phyloP scores from a whole-genome alignment of 2,888 invertebrate species.

The Spialia ferax region DNA sequence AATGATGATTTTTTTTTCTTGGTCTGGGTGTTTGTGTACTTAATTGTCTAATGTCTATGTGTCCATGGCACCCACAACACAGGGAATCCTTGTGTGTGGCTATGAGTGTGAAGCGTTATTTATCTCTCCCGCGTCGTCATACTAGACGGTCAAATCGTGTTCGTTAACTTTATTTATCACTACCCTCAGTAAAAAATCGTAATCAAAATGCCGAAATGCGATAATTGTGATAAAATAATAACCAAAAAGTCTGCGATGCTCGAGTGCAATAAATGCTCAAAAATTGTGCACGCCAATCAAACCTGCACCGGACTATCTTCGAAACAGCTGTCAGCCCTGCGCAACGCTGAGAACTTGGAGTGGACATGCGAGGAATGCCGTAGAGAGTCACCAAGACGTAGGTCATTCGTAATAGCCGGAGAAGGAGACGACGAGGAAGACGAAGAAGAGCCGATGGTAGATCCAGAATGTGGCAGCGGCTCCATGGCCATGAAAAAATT shows the following conservation, averaged over 20 bases:
- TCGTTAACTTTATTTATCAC: neutral
- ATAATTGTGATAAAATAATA: conserved; percentile 18
- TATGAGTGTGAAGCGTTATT: no score
- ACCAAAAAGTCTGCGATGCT: conserved; percentile 10
- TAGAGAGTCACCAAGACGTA: conserved; percentile 11
- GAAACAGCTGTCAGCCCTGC: conserved; percentile 20
- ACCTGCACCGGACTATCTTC: conserved; percentile 12
- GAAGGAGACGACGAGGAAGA: conserved; percentile 6
- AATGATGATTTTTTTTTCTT: no score
- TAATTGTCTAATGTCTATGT: no score
- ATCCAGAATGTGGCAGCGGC: neutral
- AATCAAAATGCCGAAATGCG: conserved; percentile 15
- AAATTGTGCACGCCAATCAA: conserved; percentile 21
- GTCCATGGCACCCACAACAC: no score
- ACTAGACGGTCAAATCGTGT: neutral
- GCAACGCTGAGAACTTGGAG: conserved; percentile 7
- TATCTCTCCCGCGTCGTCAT: no score
- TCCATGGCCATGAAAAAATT: conserved; percentile 2
- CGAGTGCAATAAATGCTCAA: conserved; percentile 27
- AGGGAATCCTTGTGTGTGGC: no score
- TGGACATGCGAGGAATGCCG: conserved; percentile 19
- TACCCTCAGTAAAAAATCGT: neutral
- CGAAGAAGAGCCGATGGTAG: neutral
- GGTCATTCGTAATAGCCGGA: neutral
- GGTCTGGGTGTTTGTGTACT: no score